Evolutionary conservation across 2,113 vertebrate genomes (phyloP).

Genomic region (Vulpes lagopus): DNA sequence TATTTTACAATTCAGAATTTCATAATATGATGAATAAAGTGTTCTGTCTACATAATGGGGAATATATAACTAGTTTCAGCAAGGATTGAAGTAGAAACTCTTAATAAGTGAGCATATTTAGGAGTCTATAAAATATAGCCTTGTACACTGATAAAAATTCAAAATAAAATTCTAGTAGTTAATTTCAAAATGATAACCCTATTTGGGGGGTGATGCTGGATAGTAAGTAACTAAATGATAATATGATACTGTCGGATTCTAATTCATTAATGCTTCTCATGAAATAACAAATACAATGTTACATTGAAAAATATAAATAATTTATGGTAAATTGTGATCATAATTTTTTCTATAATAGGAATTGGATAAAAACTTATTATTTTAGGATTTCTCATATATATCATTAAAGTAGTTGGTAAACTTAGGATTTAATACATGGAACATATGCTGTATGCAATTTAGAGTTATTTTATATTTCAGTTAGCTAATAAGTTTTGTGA

Average conservation of each 20-base stretch:
- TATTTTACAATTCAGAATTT: neutral
- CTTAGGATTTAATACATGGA: slow-evolving; percentile 26
- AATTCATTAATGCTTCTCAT: slow-evolving; percentile 46
- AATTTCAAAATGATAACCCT: slow-evolving; percentile 48
- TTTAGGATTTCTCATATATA: slow-evolving; percentile 31
- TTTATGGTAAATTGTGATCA: slow-evolving; percentile 49
- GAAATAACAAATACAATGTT: slow-evolving; percentile 50
- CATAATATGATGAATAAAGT: neutral
- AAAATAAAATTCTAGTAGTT: neutral
- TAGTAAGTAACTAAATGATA: slow-evolving; percentile 48
- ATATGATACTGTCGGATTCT: slow-evolving; percentile 33
- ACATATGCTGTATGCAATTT: slow-evolving; percentile 41
- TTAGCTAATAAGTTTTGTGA: slow-evolving; percentile 57
- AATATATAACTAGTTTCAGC: neutral
- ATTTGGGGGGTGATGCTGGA: neutral
- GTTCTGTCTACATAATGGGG: neutral
- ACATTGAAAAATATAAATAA: slow-evolving; percentile 53
- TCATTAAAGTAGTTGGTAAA: slow-evolving; percentile 55
- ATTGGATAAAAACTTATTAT: slow-evolving; percentile 59
- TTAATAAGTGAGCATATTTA: neutral
- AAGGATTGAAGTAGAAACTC: neutral
- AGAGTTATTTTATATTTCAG: slow-evolving; percentile 56
- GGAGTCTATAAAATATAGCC: neutral
- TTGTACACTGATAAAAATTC: neutral
- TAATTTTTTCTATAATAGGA: slow-evolving; percentile 51